Evolutionary conservation across 2,113 vertebrate species (phyloP).

Genomic region (Alethe castanea): DNA sequence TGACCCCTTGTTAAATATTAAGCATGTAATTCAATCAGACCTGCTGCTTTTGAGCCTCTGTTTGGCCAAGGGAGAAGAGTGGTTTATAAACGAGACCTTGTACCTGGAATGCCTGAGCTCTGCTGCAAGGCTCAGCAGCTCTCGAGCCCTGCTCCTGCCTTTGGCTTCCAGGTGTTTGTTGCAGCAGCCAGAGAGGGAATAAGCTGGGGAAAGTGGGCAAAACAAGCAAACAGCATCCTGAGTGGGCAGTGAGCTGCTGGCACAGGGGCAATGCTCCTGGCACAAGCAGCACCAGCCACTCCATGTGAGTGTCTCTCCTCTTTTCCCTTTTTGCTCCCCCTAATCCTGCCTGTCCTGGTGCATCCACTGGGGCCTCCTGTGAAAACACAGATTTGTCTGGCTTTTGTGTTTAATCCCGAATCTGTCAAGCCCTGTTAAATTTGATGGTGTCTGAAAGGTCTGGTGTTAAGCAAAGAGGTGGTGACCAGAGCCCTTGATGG

Average conservation of each 20-base stretch:
- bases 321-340: not conserved
- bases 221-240: not conserved
- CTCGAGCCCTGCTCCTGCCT: not conserved
- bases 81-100: not conserved
- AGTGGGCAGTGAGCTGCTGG: not conserved
- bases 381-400: constrained; percentile 66
- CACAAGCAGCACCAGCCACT: not conserved
- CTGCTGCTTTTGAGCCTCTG: not conserved
- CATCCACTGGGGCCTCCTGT: not conserved
- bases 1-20: not conserved
- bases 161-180: not conserved
- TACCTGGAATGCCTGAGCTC: not conserved
- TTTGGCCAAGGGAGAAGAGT: not conserved
- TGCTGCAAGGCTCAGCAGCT: not conserved
- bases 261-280: not conserved
- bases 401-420: constrained; percentile 69
- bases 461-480: constrained; percentile 63
- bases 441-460: constrained; percentile 69
- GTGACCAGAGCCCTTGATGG: constrained; percentile 69
- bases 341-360: not conserved
- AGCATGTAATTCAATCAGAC: not conserved
- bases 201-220: not conserved
- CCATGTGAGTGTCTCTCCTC: not conserved
- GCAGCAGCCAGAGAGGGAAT: not conserved
- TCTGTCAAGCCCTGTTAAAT: constrained; percentile 68